A percentile compares a stretch with the other conserved stretches of the same genome.
Conservation (phyloP, 2,888 invertebrate species). For the Neoascia interrupta region DNA sequence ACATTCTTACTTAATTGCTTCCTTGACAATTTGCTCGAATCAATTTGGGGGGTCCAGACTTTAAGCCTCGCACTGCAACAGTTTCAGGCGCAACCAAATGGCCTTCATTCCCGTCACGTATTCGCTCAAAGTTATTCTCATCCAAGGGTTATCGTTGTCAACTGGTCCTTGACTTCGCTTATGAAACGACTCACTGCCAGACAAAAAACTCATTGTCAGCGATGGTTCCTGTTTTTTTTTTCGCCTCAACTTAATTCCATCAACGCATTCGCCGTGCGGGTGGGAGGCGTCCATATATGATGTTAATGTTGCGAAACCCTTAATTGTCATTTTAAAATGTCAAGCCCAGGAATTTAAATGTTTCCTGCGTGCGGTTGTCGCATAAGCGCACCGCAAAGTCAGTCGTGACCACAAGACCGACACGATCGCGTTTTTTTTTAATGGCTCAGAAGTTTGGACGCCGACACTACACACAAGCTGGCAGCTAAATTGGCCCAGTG, state of each 20-base stretch:
- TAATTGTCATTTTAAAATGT: slow-evolving; percentile 46
- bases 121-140: neutral
- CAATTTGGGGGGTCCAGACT: slow-evolving; percentile 11
- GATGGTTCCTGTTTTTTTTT: neutral
- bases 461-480: neutral
- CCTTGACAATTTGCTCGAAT: too few relatives aligned
- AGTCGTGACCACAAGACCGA: slow-evolving; percentile 37
- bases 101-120: slow-evolving; percentile 9
- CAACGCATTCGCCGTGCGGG: neutral
- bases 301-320: slow-evolving; percentile 31
- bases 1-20: too few relatives aligned
- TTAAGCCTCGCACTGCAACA: neutral
- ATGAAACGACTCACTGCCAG: neutral
- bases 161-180: neutral
- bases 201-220: slow-evolving; percentile 24
- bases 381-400: too few relatives aligned
- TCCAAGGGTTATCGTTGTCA: too few relatives aligned
- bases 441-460: too few relatives aligned
- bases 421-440: neutral
- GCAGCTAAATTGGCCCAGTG: slow-evolving; percentile 41
- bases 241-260: neutral
- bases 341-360: slow-evolving; percentile 31
- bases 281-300: slow-evolving; percentile 4
- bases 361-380: neutral
- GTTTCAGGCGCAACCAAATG: neutral